Base-by-base conservation (phyloP, 2,888 invertebrate species). In the Andrena haemorrhoa region DNA sequence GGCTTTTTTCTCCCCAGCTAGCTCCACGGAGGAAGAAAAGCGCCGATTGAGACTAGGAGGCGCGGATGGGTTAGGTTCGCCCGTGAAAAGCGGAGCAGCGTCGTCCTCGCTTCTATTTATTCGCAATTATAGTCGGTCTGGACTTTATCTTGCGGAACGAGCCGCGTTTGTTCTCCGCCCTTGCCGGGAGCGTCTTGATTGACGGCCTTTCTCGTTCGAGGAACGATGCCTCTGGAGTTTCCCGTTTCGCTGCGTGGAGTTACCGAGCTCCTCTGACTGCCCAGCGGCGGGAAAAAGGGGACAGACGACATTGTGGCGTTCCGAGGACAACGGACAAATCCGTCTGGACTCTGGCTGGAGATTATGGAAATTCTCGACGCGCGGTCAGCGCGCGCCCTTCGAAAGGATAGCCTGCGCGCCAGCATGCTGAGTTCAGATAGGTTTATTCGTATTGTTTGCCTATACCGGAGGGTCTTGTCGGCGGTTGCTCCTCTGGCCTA, bases 331-430 rank as follows among this genome's bases (percentile, higher is more conserved):
- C 60, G 83, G 83, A 85, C 85, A 85, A 83, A 86, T 83, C 86
- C 71, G 64, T 73, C 71, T 58, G 29, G 64, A 68, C 58, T 60
- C 63, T 56, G 49, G 51, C 75, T 16, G 77, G 80, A 88, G 91
- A 91, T 91, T 91, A 91, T 91, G 91, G 89, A 90, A 91, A 91
- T 91, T 85, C 89, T 76, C 82, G 83, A 85, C 88, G 89, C 88
- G 84, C 74, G 79, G 69, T 20, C 83, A 72, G 74, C 83, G 53
- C 61, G 60, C 63, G 71, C 78, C 76, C 73, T 72, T 85, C 75
- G 78, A 83, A 76, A 65, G 83, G 83, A 83, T 64, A 77, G 31
- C n/a, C 23, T 7, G 23, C 47, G 70, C 60, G 53, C 26, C 70
- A 16, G 16, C 41, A 16, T 16, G 41, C 41, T 4, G 16, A 41